These are phyloP conservation scores for Pharmacophagus antenor DNA, from an alignment of 2,888 invertebrate species.

Conservation along the genomic window DNA sequence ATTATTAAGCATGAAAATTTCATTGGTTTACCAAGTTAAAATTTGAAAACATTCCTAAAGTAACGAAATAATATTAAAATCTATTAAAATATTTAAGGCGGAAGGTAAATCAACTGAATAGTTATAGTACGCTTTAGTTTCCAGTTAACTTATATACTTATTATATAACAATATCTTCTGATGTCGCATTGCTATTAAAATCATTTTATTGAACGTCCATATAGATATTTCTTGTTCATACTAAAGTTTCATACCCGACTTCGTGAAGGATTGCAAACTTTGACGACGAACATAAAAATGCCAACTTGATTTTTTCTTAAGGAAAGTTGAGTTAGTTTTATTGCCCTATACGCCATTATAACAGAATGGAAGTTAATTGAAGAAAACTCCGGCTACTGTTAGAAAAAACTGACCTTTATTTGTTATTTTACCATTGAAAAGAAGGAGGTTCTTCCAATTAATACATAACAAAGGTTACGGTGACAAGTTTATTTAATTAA, in stretches of 20 bases:
- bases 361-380: background rate
- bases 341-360: background rate
- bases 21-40: background rate
- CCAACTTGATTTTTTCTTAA: background rate
- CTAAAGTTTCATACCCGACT: background rate
- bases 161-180: background rate
- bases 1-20: no score
- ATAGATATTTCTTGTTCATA: background rate
- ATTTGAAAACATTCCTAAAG: background rate
- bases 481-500: background rate
- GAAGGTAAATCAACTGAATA: background rate
- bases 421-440: background rate
- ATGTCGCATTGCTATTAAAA: background rate
- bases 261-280: background rate
- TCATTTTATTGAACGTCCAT: background rate
- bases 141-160: background rate
- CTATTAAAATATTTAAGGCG: no score
- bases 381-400: background rate
- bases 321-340: background rate
- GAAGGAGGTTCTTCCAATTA: no score
- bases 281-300: conserved; percentile 2
- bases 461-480: no score
- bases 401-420: background rate
- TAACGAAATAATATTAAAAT: background rate
- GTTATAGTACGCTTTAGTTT: background rate